Evolutionary conservation across 2,113 vertebrate genomes (phyloP).

Genomic region (Petromus typicus): DNA sequence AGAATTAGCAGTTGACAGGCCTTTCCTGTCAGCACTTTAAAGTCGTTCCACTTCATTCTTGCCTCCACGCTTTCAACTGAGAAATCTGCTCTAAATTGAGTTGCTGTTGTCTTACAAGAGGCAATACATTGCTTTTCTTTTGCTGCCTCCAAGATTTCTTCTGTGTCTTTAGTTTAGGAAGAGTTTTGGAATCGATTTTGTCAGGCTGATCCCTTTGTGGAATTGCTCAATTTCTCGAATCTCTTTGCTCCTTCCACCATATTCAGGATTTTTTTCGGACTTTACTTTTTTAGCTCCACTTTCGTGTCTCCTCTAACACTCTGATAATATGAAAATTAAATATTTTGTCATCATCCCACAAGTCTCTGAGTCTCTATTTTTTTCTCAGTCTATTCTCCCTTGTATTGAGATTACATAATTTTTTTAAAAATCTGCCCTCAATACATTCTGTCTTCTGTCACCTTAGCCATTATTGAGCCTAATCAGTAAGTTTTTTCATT

Average conservation of each 20-base stretch:
- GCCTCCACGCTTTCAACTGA: not conserved
- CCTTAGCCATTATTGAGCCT: not conserved
- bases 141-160: not conserved
- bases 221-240: not conserved
- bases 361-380: not conserved
- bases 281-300: not conserved
- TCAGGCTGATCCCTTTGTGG: not conserved
- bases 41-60: not conserved
- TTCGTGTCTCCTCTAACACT: not conserved
- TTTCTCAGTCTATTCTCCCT: not conserved
- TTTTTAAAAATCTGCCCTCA: not conserved
- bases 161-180: not conserved
- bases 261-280: not conserved
- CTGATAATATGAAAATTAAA: not conserved
- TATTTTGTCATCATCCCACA: conserved; percentile 11
- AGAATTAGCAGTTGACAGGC: not conserved
- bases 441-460: not conserved
- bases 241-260: not conserved
- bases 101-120: not conserved
- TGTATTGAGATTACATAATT: not conserved
- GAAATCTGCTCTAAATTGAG: not conserved
- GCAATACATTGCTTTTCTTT: not conserved
- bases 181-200: not conserved
- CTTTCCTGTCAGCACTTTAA: not conserved
- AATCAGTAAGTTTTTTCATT: not conserved